Percentiles rank a stretch among this genome's conserved stretches.
These are phyloP conservation scores for Chloromyia formosa DNA, from an alignment of 2,888 invertebrate species.

Conservation along the genomic window DNA sequence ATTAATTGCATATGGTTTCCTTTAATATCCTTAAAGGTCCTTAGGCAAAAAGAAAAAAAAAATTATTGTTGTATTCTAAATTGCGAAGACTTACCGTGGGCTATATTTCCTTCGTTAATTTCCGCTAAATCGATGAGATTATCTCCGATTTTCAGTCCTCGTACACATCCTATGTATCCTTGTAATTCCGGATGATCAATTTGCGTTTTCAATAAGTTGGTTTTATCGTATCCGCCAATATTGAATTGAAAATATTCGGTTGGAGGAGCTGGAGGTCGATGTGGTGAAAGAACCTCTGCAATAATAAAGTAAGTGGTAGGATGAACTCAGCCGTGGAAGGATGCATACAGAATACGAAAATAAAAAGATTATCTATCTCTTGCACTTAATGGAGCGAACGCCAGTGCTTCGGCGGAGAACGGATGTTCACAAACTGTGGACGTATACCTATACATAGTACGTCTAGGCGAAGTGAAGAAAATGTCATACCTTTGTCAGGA, in stretches of 20 bases:
- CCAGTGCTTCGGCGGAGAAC: too few species aligned
- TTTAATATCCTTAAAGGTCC: too few species aligned
- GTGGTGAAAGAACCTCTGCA: constrained; percentile 85
- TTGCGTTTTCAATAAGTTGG: constrained; percentile 72
- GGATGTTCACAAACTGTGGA: too few species aligned
- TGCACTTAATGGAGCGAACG: neutral
- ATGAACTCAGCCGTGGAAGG: too few species aligned
- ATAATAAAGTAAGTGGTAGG: constrained; percentile 53
- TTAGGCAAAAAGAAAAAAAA: too few species aligned
- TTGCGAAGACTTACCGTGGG: constrained; percentile 68
- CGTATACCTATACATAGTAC: too few species aligned
- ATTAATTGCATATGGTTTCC: too few species aligned
- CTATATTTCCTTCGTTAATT: constrained; percentile 74
- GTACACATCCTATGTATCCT: constrained; percentile 86
- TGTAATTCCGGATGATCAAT: constrained; percentile 67
- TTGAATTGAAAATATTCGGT: constrained; percentile 90
- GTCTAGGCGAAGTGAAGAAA: neutral
- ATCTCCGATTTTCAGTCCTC: constrained; percentile 86
- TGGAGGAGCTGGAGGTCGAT: constrained; percentile 87
- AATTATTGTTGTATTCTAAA: neutral
- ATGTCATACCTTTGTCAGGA: constrained; percentile 74
- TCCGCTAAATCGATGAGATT: constrained; percentile 80
- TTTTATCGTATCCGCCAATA: constrained; percentile 84
- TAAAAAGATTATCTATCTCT: too few species aligned
- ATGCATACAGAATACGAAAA: too few species aligned